Conservation (phyloP, 2,113 vertebrate species). For the Grantiella picta region DNA sequence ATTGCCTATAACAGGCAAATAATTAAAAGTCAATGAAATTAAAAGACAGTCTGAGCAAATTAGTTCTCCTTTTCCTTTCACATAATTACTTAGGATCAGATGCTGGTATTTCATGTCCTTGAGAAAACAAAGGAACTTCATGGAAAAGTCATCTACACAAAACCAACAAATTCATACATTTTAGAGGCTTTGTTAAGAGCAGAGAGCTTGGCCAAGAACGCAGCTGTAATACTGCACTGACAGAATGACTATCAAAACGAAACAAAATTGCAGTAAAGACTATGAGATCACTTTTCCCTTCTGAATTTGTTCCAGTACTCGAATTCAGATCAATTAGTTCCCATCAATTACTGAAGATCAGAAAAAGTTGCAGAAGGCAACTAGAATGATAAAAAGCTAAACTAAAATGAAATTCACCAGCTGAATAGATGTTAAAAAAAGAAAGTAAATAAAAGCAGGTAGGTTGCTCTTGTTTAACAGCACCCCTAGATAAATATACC, state of each 20-base stretch:
- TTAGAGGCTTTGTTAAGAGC: background rate
- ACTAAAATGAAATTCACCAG: background rate
- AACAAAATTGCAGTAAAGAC: background rate
- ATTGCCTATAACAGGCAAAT: background rate
- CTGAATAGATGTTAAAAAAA: background rate
- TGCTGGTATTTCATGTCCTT: background rate
- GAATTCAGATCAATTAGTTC: background rate
- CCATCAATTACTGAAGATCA: background rate
- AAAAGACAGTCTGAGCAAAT: background rate
- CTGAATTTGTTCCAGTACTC: background rate
- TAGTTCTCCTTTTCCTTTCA: background rate
- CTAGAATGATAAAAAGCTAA: background rate
- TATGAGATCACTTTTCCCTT: background rate
- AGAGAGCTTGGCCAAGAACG: background rate
- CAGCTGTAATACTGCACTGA: background rate
- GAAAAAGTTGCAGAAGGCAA: background rate
- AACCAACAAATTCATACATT: background rate
- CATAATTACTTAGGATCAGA: background rate
- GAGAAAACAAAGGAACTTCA: background rate
- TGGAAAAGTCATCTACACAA: background rate
- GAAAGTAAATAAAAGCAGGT: background rate
- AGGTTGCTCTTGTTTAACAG: background rate
- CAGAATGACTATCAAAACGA: background rate
- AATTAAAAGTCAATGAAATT: background rate
- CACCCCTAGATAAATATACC: background rate